Evolutionary conservation across 2,113 vertebrate species (phyloP), one percentile per base, ranked within the genome.

Genomic region (Pantherophis guttatus): DNA sequence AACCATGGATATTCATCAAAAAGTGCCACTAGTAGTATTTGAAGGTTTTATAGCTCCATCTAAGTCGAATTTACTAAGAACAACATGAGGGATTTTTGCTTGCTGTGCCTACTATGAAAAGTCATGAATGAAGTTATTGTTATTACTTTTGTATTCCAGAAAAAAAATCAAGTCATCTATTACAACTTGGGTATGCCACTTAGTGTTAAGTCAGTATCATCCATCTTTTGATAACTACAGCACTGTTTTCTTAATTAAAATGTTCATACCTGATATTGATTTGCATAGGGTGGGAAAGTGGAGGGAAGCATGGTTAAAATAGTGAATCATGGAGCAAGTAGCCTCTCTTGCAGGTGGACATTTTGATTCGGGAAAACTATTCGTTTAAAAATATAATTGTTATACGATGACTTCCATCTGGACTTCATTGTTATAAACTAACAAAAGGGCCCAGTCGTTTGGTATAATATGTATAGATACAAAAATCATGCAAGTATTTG

Each of bases 1-100:
- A 94, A 95, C 94, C 92, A 87, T 86, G 89, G 54, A 92, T 89
- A 48, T 93, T 96, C 90, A 89, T 85, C 91, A 33, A 94, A 19
- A 21, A 0, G 0, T 53, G 65, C 12, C 91, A 95, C 81, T 91
- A 19, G 93, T 92, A 53, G 91, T 54, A 29, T 29, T 75, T 54
- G 5, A 86, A 93, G 23, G 23, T 65, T 59, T 17, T 70, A 62
- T 88, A 15, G 8, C 50, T 88, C 59, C 85, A 87, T 23, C 26
- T 65, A 58, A n/a, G 24, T 90, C 1, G 15, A 57, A 13, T 92
- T 87, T 26, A 48, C 24, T 17, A 59, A 59, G 24, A 86, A 55
- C 13, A 91, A 44, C 13, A 50, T 29, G 1, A 86, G 53, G 24
- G 33, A n/a, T 58, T 50, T 58, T 50, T 44, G 39, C 0, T 11